Conservation (phyloP, 2,888 invertebrate species). For the Holacanthella duospinosa region DNA sequence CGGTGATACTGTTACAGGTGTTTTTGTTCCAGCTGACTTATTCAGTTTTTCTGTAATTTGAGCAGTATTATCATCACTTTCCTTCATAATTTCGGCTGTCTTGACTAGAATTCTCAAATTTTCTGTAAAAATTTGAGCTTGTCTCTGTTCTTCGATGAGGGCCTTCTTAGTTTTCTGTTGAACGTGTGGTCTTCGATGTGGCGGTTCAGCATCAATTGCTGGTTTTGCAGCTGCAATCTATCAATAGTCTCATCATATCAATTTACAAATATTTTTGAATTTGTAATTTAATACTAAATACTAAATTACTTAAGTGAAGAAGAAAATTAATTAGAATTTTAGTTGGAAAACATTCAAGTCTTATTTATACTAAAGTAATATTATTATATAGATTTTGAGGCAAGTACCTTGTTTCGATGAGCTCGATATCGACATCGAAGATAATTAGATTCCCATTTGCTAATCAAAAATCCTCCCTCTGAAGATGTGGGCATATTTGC, state of each 20-base stretch:
- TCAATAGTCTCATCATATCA: background rate
- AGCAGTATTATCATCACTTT: background rate
- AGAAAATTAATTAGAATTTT: too few relatives aligned
- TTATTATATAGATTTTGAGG: background rate
- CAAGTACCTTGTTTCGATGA: constrained; percentile 32
- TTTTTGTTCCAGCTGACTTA: background rate
- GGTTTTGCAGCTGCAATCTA: constrained; percentile 33
- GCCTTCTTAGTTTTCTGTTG: constrained; percentile 32
- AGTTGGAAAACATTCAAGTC: background rate
- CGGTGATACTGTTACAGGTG: background rate
- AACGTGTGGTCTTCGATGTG: constrained; percentile 32
- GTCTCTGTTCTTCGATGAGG: constrained; percentile 26
- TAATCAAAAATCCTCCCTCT: constrained; percentile 20
- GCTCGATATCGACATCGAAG: constrained; percentile 30
- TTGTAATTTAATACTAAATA: too few relatives aligned
- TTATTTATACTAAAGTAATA: background rate
- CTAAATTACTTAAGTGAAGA: too few relatives aligned
- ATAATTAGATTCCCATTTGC: constrained; percentile 36
- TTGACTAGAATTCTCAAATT: constrained; percentile 31
- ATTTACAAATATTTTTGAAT: too few relatives aligned
- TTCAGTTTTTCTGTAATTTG: background rate
- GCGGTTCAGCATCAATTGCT: constrained; percentile 31
- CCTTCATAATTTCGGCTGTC: constrained; percentile 27
- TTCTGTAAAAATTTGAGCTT: constrained; percentile 31
- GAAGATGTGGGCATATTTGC: constrained; percentile 33